These are phyloP conservation scores for Agrilus cyanescens DNA, from an alignment of 2,888 invertebrate species.

Conservation along the genomic window DNA sequence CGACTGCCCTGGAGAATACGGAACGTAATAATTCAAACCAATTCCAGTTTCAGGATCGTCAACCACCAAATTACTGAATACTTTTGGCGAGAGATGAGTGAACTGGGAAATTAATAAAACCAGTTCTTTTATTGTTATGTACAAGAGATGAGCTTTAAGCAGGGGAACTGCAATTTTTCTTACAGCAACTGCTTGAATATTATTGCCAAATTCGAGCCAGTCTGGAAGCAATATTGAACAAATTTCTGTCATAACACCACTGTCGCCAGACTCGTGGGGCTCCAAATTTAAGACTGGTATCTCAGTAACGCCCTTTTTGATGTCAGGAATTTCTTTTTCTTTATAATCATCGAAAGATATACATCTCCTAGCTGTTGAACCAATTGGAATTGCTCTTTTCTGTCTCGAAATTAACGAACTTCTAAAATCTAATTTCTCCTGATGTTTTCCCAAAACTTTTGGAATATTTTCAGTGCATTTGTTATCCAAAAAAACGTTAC, in stretches of 20 bases:
- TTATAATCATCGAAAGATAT: conserved; percentile 25
- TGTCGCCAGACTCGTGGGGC: conserved; percentile 38
- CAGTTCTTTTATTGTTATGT: conserved; percentile 37
- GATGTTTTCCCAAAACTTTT: conserved; percentile 5
- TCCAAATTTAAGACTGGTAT: conserved; percentile 16
- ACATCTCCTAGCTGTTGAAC: conserved; percentile 23
- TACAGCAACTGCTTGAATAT: conserved; percentile 45
- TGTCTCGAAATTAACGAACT: conserved; percentile 11
- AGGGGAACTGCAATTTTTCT: conserved; percentile 40
- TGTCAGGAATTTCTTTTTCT: conserved; percentile 13
- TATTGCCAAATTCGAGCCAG: conserved; percentile 50
- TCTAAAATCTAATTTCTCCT: conserved; percentile 1
- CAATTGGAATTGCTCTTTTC: conserved; percentile 21
- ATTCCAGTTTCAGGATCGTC: conserved; percentile 27
- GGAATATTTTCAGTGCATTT: conserved; percentile 9
- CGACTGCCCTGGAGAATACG: conserved; percentile 32
- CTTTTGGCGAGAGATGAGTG: conserved; percentile 35
- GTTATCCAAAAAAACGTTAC: conserved; percentile 12
- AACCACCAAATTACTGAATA: conserved; percentile 34
- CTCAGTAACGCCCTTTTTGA: conserved; percentile 10
- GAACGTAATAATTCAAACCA: conserved; percentile 29
- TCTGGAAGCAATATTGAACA: conserved; percentile 41
- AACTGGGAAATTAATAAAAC: conserved; percentile 38
- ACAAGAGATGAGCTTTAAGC: conserved; percentile 35
- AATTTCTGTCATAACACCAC: conserved; percentile 40